These are phyloP conservation scores for Stictocephala bisonia DNA, from an alignment of 2,888 invertebrate genomes.

Conservation along the genomic window DNA sequence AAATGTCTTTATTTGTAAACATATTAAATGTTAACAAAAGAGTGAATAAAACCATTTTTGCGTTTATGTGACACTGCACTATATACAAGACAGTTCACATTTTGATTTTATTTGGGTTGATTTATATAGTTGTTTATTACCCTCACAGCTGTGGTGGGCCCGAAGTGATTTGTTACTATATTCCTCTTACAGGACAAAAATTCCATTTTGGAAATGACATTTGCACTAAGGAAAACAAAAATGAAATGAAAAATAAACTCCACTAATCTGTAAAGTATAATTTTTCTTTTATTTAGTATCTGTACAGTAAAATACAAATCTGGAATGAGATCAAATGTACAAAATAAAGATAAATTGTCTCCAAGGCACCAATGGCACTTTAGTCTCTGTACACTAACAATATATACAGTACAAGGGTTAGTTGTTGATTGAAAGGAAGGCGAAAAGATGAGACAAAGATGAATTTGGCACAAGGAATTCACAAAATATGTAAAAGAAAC, in stretches of 20 bases:
- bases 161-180: no score
- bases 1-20: no score
- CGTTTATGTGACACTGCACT: no score
- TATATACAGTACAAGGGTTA: not conserved
- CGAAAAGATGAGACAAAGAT: not conserved
- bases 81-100: no score
- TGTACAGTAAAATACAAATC: constrained; percentile 25
- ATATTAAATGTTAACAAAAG: no score
- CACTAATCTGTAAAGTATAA: not conserved
- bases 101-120: no score
- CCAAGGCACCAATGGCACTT: constrained; percentile 16
- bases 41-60: no score
- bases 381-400: constrained; percentile 1
- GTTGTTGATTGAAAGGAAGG: not conserved
- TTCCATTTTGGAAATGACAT: not conserved
- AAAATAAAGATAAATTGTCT: not conserved
- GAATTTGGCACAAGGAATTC: constrained; percentile 42
- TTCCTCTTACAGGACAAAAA: no score
- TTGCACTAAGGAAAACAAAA: not conserved
- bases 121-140: no score
- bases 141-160: no score
- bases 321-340: constrained; percentile 39
- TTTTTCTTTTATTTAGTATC: constrained; percentile 23
- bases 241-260: not conserved
- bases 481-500: constrained; percentile 7